Conservation (phyloP, 92 coral and sea anemone genomes). For the Siderastrea radians region DNA sequence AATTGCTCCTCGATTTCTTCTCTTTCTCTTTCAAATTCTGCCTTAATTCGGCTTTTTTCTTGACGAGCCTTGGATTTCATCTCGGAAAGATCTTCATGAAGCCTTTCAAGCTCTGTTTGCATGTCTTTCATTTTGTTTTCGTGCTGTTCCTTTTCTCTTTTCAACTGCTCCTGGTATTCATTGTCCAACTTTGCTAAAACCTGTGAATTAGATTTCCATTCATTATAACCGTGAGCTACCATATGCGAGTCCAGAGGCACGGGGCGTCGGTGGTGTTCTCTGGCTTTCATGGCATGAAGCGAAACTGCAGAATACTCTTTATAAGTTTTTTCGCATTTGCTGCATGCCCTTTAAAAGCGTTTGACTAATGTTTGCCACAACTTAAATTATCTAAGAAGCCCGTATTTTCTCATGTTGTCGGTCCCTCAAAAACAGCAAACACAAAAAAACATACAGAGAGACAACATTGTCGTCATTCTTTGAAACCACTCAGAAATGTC, state of each 20-base stretch:
- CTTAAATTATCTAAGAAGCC: no score
- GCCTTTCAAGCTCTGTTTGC: slow-evolving; percentile 70
- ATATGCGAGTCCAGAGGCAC: background rate
- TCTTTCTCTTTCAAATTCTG: slow-evolving; percentile 88
- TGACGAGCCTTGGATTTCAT: slow-evolving; percentile 78
- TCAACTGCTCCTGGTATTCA: slow-evolving; percentile 76
- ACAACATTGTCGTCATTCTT: no score
- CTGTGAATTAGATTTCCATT: background rate
- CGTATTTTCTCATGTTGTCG: no score
- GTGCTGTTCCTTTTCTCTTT: slow-evolving; percentile 76
- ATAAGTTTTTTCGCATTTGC: no score
- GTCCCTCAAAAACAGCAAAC: no score
- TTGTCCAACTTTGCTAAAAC: slow-evolving; percentile 66
- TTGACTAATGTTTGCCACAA: no score
- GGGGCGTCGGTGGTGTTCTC: no score
- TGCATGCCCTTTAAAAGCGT: no score
- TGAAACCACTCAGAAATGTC: no score
- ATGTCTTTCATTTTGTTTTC: slow-evolving; percentile 66
- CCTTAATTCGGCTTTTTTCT: slow-evolving; percentile 72
- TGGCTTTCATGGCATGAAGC: no score
- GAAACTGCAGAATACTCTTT: no score
- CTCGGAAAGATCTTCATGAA: slow-evolving; percentile 67
- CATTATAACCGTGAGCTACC: background rate
- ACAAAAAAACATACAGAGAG: no score
- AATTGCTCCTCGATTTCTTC: slow-evolving; percentile 81